These are phyloP conservation scores for Charina bottae DNA, from an alignment of 2,113 vertebrate species.

Conservation along the genomic window DNA sequence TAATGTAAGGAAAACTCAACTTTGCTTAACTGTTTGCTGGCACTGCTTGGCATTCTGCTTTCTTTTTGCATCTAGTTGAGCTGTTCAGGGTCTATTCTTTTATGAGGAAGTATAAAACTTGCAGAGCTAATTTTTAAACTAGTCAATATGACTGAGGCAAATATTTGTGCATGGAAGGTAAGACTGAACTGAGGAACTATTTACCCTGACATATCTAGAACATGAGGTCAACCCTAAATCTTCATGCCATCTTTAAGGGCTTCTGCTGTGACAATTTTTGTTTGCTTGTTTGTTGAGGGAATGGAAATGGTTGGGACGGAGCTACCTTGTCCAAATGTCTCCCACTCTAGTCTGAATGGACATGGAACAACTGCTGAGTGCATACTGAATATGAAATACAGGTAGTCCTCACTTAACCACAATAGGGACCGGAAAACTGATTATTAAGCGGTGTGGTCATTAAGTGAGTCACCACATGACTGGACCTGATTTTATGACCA, in stretches of 20 bases:
- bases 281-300: neutral
- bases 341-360: neutral
- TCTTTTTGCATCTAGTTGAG: too few relatives aligned
- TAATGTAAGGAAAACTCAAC: neutral
- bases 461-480: too few relatives aligned
- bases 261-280: neutral
- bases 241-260: neutral
- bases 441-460: too few relatives aligned
- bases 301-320: neutral
- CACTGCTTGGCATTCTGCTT: neutral
- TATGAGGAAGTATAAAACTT: accelerated
- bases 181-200: neutral
- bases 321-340: accelerated
- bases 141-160: neutral
- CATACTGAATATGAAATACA: constrained; percentile 25
- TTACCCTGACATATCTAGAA: neutral
- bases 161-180: neutral
- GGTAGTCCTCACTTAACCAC: too few relatives aligned
- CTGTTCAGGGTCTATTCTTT: neutral
- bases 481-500: too few relatives aligned
- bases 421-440: too few relatives aligned
- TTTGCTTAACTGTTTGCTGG: neutral
- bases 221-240: neutral
- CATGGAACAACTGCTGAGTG: neutral
- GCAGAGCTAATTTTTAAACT: accelerated